phyloP scores from a whole-genome alignment of 1,140 invertebrate genomes.

The Brachystomella parvula region DNA sequence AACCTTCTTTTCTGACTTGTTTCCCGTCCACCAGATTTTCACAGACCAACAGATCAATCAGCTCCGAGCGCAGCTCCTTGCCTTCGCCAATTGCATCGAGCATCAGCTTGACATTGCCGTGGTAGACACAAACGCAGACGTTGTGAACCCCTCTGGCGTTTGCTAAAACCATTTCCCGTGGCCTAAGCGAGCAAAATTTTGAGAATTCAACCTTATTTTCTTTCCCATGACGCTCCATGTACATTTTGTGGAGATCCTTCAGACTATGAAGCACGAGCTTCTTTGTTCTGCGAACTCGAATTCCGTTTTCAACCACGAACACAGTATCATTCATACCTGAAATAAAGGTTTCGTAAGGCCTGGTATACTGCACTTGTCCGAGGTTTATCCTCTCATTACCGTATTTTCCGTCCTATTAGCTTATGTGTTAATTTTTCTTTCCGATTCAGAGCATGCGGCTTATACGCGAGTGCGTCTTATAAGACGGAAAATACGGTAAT shows the following conservation, averaged over 20 bases:
- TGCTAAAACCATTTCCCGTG: neutral
- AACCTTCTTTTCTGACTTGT: neutral
- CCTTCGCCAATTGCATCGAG: neutral
- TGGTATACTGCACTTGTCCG: too few relatives aligned
- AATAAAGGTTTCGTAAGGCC: too few relatives aligned
- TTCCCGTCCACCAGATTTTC: neutral
- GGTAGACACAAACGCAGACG: constrained; percentile 1
- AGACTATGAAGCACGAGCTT: neutral
- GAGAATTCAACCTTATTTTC: neutral
- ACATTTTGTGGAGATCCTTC: neutral
- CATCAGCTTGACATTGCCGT: neutral
- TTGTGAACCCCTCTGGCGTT: neutral
- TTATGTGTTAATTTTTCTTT: too few relatives aligned
- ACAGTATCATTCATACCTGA: neutral
- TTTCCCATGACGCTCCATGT: neutral
- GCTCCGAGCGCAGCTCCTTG: neutral
- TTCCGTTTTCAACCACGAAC: neutral
- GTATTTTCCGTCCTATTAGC: too few relatives aligned
- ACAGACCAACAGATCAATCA: neutral
- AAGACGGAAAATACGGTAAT: too few relatives aligned
- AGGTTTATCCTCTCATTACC: too few relatives aligned
- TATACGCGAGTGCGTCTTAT: too few relatives aligned
- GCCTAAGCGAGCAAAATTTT: neutral
- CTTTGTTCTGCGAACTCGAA: neutral
- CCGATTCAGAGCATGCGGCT: too few relatives aligned